These are phyloP conservation scores for Grallaria varia DNA, from an alignment of 2,113 vertebrate species.

Conservation along the genomic window DNA sequence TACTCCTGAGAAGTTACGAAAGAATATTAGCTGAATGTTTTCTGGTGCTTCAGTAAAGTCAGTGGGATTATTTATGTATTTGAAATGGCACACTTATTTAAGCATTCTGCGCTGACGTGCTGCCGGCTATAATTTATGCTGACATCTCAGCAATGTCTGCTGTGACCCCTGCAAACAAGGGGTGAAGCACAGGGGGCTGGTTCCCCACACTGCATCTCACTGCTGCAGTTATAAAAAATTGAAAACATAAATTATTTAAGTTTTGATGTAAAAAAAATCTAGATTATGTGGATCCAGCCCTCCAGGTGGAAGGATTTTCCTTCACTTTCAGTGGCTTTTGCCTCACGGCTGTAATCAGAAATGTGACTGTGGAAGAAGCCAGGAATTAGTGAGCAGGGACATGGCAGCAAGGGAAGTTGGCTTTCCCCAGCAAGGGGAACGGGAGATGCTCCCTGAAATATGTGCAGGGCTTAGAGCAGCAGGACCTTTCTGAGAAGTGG, in stretches of 20 bases:
- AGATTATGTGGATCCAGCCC: background rate
- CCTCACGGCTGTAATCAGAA: background rate
- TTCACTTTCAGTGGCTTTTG: background rate
- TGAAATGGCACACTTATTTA: background rate
- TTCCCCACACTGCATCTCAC: background rate
- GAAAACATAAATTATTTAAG: constrained; percentile 16
- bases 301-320: background rate
- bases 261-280: background rate
- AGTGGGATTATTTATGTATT: constrained; percentile 9
- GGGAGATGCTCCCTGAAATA: background rate
- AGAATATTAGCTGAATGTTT: background rate
- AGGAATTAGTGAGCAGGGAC: background rate
- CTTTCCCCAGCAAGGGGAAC: background rate
- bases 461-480: background rate
- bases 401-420: background rate
- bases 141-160: background rate
- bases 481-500: background rate
- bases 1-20: background rate
- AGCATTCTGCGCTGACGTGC: background rate
- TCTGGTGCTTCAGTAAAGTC: background rate
- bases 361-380: background rate
- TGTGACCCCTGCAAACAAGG: background rate
- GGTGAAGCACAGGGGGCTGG: background rate
- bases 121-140: background rate
- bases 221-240: constrained; percentile 21